Percentiles rank a stretch among this genome's conserved stretches.
These are phyloP conservation scores for Myotis myotis DNA, from an alignment of 2,797 vertebrate species.

Conservation along the genomic window DNA sequence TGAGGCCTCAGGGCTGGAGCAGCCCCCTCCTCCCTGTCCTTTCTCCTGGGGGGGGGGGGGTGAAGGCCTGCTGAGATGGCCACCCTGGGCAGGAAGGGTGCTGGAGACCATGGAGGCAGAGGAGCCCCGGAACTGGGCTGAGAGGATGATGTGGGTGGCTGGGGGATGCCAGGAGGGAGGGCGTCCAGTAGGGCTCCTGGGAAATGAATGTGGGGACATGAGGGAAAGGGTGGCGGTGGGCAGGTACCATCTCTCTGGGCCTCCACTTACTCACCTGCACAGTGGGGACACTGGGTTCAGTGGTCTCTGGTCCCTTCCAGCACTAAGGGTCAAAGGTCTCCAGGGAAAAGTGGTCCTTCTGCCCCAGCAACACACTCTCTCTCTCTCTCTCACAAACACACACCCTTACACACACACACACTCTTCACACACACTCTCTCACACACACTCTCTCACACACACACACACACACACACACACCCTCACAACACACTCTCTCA, in stretches of 20 bases:
- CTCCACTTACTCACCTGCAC: background rate
- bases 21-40: background rate
- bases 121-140: background rate
- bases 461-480: too few species aligned
- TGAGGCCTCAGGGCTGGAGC: constrained; percentile 20
- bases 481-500: too few species aligned
- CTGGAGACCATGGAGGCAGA: background rate
- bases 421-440: too few species aligned
- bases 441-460: too few species aligned
- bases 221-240: background rate
- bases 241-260: background rate
- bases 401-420: too few species aligned
- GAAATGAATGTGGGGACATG: background rate
- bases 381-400: too few species aligned
- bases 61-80: constrained; percentile 34
- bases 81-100: background rate
- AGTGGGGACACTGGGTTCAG: background rate
- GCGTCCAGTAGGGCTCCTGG: background rate
- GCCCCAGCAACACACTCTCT: background rate
- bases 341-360: constrained; percentile 16
- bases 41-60: background rate
- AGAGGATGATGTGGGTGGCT: background rate
- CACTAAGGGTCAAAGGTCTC: background rate
- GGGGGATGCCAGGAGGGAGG: background rate
- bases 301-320: background rate